phyloP scores from a whole-genome alignment of 30 jellyfish, hydroid and myxozoan species.

The Sanderia malayensis region DNA sequence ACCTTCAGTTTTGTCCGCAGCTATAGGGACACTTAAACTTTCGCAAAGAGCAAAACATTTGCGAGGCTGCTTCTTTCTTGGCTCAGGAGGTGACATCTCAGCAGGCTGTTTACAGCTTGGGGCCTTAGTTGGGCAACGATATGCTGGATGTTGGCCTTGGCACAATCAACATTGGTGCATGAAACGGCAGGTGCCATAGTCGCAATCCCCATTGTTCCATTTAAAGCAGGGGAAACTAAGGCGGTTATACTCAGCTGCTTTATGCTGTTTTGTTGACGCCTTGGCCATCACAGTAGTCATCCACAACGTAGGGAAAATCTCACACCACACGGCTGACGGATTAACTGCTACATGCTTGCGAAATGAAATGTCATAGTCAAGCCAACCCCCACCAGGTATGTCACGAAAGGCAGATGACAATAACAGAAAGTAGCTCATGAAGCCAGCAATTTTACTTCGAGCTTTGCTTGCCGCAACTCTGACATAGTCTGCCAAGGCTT shows the following conservation, averaged over 20 bases:
- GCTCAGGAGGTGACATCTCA: conserved; percentile 9
- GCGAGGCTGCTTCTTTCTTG: no score
- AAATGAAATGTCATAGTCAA: conserved; percentile 8
- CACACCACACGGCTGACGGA: background rate
- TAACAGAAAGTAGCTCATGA: background rate
- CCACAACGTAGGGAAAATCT: conserved; percentile 21
- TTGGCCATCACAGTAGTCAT: conserved; percentile 5
- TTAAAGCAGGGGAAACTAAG: background rate
- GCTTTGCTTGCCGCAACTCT: background rate
- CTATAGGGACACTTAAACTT: conserved; percentile 51
- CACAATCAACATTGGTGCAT: background rate
- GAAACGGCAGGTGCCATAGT: background rate
- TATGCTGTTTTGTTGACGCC: background rate
- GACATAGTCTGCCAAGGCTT: background rate
- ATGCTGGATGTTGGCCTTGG: no score
- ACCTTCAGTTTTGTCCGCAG: conserved; percentile 58
- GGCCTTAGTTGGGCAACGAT: background rate
- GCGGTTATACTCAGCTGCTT: background rate
- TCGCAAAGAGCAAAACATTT: conserved; percentile 32
- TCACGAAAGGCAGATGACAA: conserved; percentile 8
- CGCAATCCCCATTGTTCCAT: conserved; percentile 5
- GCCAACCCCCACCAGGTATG: conserved; percentile 20
- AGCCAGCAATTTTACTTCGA: background rate
- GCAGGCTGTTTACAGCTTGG: background rate
- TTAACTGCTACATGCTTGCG: background rate